Percentiles rank a stretch among this genome's conserved stretches.
Conservation (phyloP, 1,140 invertebrate species). For the Acromyrmex heyeri region DNA sequence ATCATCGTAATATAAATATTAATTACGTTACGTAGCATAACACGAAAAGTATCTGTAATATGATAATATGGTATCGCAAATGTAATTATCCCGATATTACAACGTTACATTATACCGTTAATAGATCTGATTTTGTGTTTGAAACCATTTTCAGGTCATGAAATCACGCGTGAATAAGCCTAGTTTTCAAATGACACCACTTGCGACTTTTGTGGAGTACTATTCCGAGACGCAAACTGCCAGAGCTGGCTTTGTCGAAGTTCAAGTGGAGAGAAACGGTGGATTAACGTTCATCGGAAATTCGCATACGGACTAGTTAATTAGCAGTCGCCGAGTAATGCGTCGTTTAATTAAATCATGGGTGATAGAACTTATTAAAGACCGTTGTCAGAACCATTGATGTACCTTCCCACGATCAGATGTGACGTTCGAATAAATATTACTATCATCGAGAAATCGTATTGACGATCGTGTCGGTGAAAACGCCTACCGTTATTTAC, state of each 20-base stretch:
- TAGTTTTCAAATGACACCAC: not conserved
- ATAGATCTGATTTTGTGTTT: not conserved
- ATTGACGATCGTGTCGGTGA: not conserved
- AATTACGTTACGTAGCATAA: not conserved
- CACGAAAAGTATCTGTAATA: not conserved
- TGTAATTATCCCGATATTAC: slow-evolving; percentile 13
- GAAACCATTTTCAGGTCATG: not conserved
- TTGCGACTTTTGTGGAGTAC: slow-evolving; percentile 7
- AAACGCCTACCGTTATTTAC: not conserved
- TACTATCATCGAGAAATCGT: slow-evolving; percentile 4
- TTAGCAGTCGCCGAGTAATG: slow-evolving; percentile 36
- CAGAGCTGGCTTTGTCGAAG: not conserved
- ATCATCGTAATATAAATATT: slow-evolving; percentile 9
- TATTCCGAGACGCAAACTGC: not conserved
- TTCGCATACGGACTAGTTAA: slow-evolving; percentile 41
- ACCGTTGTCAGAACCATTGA: not conserved
- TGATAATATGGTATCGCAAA: not conserved
- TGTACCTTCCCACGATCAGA: not conserved
- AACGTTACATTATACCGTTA: not conserved
- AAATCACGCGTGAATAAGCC: not conserved
- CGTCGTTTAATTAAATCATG: slow-evolving; percentile 57
- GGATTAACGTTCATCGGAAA: slow-evolving; percentile 51
- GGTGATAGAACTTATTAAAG: slow-evolving; percentile 32
- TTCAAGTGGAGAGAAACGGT: slow-evolving; percentile 3
- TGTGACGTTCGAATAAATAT: slow-evolving; percentile 13